phyloP scores from a whole-genome alignment of 2,113 vertebrate genomes.

The Athene cunicularia region DNA sequence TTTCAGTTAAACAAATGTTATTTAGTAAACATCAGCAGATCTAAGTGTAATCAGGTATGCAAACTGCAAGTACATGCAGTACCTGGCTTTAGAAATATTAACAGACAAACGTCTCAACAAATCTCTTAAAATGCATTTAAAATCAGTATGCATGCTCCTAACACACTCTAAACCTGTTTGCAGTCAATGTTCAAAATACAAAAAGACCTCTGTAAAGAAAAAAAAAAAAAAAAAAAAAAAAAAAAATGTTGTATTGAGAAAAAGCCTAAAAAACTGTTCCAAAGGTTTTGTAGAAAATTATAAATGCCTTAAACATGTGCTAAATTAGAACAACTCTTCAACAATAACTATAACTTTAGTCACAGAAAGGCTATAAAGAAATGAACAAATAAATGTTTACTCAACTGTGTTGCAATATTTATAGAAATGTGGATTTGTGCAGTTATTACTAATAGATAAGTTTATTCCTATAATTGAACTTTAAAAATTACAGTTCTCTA shows the following conservation, averaged over 20 bases:
- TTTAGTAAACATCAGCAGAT: not conserved
- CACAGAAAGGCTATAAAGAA: not conserved
- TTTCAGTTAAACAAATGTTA: not conserved
- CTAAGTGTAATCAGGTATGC: not conserved
- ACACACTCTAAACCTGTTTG: not conserved
- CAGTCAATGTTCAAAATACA: not conserved
- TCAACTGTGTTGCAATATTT: conserved; percentile 14
- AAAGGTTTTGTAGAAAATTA: not conserved
- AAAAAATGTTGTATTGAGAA: not conserved
- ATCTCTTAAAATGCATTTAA: not conserved
- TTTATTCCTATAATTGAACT: conserved; percentile 18
- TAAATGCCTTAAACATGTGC: not conserved
- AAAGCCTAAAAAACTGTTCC: not conserved
- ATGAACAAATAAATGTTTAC: conserved; percentile 9
- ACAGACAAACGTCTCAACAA: fast-evolving
- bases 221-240: not conserved
- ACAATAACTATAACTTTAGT: not conserved
- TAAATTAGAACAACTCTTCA: not conserved
- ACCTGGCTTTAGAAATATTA: not conserved
- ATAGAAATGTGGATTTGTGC: not conserved
- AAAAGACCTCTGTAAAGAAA: not conserved
- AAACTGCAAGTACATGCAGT: not conserved
- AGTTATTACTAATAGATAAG: not conserved
- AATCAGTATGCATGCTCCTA: not conserved
- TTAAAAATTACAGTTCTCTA: not conserved